A percentile compares a stretch with the other conserved stretches of the same genome.
Evolutionary conservation across 2,113 vertebrate species (phyloP).

Genomic region (Chaetodon auriga): DNA sequence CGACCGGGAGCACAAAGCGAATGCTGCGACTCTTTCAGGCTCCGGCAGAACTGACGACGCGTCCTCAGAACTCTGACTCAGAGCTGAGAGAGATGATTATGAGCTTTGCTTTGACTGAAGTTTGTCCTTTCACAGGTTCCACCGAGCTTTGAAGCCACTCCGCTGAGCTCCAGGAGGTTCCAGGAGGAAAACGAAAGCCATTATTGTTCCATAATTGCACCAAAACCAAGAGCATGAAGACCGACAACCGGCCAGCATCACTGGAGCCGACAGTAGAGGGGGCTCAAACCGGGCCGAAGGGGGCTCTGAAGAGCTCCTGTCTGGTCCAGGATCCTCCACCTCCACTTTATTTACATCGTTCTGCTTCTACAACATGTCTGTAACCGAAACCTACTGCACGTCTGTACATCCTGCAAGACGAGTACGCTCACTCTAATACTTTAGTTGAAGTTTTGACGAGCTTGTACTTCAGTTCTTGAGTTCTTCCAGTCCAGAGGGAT

Average conservation of each 20-base stretch:
- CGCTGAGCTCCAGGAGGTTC: background rate
- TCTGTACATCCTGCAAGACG: too few species aligned
- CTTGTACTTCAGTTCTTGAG: too few species aligned
- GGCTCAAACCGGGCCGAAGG: background rate
- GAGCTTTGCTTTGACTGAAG: slow-evolving; percentile 11
- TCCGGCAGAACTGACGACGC: background rate
- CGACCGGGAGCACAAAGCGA: background rate
- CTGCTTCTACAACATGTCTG: too few species aligned
- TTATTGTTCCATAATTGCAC: background rate
- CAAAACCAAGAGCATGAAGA: background rate
- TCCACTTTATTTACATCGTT: too few species aligned
- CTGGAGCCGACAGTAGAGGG: background rate
- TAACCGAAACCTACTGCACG: too few species aligned
- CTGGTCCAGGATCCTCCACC: background rate
- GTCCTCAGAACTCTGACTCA: background rate
- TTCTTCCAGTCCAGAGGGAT: too few species aligned
- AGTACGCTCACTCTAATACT: too few species aligned
- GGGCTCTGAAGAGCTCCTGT: background rate
- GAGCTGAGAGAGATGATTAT: background rate
- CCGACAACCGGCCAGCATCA: background rate
- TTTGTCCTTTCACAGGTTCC: background rate
- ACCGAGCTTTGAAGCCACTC: slow-evolving; percentile 11
- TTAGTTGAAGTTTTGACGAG: too few species aligned
- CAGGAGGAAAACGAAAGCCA: too few species aligned
- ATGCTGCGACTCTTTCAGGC: background rate